A percentile compares a stretch with the other conserved stretches of the same genome.
These are phyloP conservation scores for Thymallus thymallus DNA, from an alignment of 2,113 vertebrate genomes.

Conservation along the genomic window DNA sequence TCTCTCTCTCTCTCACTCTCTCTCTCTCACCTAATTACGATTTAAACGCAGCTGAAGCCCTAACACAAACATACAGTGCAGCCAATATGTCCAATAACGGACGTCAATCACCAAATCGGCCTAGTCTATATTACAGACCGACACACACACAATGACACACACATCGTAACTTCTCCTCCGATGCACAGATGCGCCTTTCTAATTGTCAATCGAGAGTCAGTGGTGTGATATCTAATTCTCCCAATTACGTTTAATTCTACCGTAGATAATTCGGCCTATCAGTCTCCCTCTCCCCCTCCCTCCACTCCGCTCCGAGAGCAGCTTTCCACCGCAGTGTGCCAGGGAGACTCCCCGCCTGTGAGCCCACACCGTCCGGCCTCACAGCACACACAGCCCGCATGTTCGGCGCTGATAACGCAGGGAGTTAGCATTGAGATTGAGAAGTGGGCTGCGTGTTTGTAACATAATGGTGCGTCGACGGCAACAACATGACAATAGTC, in stretches of 20 bases:
- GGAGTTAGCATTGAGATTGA: slow-evolving; percentile 40
- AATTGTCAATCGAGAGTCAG: slow-evolving; percentile 56
- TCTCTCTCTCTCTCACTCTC: background rate
- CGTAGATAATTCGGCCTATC: slow-evolving; percentile 46
- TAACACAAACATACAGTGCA: background rate
- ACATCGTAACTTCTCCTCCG: background rate
- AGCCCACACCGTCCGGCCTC: slow-evolving; percentile 47
- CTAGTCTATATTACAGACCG: background rate
- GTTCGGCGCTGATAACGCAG: slow-evolving; percentile 69
- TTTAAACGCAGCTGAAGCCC: background rate
- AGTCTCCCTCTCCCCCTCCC: slow-evolving; percentile 7
- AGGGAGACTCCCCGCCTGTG: slow-evolving; percentile 38
- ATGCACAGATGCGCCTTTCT: slow-evolving; percentile 55
- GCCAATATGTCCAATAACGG: too few species aligned
- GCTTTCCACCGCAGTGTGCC: slow-evolving; percentile 39
- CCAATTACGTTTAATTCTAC: slow-evolving; percentile 57
- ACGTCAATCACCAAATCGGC: background rate
- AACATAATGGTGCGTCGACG: slow-evolving; percentile 50
- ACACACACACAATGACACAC: background rate
- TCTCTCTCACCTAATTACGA: slow-evolving; percentile 20
- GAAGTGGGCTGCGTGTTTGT: slow-evolving; percentile 40
- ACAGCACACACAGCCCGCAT: slow-evolving; percentile 60
- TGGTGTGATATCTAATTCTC: slow-evolving; percentile 44
- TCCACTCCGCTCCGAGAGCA: slow-evolving; percentile 30
- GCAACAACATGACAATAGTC: slow-evolving; percentile 54